Evolutionary conservation across 2,888 invertebrate genomes (phyloP).

Genomic region (Noctua fimbriata): DNA sequence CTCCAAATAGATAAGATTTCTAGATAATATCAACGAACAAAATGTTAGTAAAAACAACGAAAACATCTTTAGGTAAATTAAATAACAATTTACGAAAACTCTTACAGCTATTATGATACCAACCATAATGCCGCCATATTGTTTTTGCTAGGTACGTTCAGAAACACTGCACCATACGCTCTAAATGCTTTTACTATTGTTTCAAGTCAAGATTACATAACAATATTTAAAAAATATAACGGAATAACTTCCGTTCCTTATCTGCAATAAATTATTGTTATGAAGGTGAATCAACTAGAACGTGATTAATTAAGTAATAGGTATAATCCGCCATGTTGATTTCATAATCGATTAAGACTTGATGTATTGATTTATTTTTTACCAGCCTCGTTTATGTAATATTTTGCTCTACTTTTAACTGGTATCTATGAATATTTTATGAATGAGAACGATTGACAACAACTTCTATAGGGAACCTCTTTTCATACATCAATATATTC

Average conservation of each 20-base stretch:
- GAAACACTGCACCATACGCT: constrained; percentile 43
- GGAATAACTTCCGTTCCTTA: constrained; percentile 48
- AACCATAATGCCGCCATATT: constrained; percentile 40
- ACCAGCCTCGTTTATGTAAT: constrained; percentile 41
- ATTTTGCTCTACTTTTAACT: constrained; percentile 27
- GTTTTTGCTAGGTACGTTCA: constrained; percentile 43
- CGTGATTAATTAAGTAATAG: constrained; percentile 46
- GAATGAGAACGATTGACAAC: neutral
- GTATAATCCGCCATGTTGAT: constrained; percentile 39
- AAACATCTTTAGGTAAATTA: constrained; percentile 4
- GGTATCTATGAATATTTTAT: constrained; percentile 23
- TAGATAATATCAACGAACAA: neutral
- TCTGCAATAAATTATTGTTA: constrained; percentile 35
- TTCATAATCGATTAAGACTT: constrained; percentile 52
- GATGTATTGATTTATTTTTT: constrained; percentile 38
- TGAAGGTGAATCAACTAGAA: constrained; percentile 24
- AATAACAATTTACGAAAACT: neutral
- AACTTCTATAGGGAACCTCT: neutral
- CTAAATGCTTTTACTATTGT: constrained; percentile 47
- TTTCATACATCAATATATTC: neutral
- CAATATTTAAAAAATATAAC: constrained; percentile 28
- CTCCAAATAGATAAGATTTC: neutral
- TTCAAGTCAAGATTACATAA: constrained; percentile 47
- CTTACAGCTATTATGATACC: neutral
- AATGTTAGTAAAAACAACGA: neutral